Conservation (phyloP, 2,888 invertebrate species). For the Nematopogon swammerdamellus region DNA sequence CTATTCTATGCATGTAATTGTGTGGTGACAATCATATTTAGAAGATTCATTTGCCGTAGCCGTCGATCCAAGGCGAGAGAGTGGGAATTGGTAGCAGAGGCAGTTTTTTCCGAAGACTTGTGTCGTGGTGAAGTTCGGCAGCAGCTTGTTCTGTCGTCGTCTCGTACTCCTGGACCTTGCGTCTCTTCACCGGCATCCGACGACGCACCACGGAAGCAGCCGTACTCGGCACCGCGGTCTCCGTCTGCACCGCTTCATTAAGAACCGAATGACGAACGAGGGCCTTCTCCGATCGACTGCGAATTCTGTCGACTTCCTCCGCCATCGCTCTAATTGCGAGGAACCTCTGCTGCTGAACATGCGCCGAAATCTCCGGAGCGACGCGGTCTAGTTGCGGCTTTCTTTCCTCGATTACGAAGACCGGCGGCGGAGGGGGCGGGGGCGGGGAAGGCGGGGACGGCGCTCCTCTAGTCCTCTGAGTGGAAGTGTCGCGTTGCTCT, state of each 20-base stretch:
- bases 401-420: no score
- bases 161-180: background rate
- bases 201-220: background rate
- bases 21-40: no score
- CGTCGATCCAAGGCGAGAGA: slow-evolving; percentile 26
- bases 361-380: no score
- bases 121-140: background rate
- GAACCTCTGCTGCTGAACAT: no score
- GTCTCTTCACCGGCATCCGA: background rate
- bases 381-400: no score
- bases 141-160: background rate
- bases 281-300: no score
- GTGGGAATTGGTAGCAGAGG: slow-evolving; percentile 21
- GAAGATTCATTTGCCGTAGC: slow-evolving; percentile 23
- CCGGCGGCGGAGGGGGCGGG: background rate
- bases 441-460: background rate
- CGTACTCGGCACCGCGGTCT: background rate
- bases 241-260: no score
- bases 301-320: no score
- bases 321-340: no score
- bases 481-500: background rate
- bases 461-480: background rate
- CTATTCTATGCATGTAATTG: no score
- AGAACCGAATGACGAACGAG: no score
- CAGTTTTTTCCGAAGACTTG: slow-evolving; percentile 4